These are phyloP conservation scores for Hedya salicella DNA, from an alignment of 2,888 invertebrate genomes.

Conservation along the genomic window DNA sequence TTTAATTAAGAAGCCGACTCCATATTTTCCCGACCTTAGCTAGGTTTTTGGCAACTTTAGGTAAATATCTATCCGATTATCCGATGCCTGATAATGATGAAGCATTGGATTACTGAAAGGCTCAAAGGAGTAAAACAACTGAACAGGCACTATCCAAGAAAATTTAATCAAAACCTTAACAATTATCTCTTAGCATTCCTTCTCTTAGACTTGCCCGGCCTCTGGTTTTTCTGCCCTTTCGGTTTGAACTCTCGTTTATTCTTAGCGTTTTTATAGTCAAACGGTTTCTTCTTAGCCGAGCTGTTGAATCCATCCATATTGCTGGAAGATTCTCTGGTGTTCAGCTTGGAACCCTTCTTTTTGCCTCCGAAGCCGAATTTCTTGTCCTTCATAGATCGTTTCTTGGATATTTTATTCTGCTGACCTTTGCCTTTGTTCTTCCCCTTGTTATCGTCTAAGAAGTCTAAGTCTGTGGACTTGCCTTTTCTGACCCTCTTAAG, in stretches of 20 bases:
- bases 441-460: constrained; percentile 88
- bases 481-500: constrained; percentile 97
- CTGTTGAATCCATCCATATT: constrained; percentile 86
- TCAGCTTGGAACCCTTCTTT: constrained; percentile 94
- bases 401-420: constrained; percentile 72
- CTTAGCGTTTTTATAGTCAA: constrained; percentile 75
- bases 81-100: too few relatives aligned
- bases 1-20: too few relatives aligned
- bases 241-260: constrained; percentile 69
- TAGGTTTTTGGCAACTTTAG: too few relatives aligned
- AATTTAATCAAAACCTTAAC: constrained; percentile 30
- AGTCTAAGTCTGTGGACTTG: constrained; percentile 90
- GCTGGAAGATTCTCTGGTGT: constrained; percentile 92
- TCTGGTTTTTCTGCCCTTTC: constrained; percentile 75
- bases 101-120: too few relatives aligned
- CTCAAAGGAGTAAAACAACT: too few relatives aligned
- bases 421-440: constrained; percentile 60
- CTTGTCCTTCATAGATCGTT: constrained; percentile 89
- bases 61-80: too few relatives aligned
- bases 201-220: constrained; percentile 85
- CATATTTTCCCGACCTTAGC: too few relatives aligned
- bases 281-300: constrained; percentile 69
- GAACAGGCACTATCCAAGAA: constrained; percentile 26
- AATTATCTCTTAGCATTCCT: constrained; percentile 69
- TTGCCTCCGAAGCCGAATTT: constrained; percentile 98